These are phyloP conservation scores for Toxostoma redivivum DNA, from an alignment of 2,113 vertebrate species.

Conservation along the genomic window DNA sequence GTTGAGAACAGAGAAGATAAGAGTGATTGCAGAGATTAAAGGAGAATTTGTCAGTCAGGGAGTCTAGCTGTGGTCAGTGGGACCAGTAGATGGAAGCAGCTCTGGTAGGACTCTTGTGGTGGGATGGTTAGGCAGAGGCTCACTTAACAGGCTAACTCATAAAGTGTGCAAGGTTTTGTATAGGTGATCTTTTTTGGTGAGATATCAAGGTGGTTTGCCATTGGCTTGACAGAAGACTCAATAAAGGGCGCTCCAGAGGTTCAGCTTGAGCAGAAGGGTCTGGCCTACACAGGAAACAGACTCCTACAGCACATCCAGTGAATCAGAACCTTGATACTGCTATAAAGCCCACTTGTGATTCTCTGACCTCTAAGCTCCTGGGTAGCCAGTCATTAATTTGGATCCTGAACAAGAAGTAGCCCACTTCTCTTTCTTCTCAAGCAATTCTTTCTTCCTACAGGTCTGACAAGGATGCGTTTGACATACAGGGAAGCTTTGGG, in stretches of 20 bases:
- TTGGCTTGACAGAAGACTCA: rapidly evolving
- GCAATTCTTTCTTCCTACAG: neutral
- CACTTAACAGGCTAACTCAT: neutral
- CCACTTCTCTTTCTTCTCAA: neutral
- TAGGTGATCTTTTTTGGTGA: neutral
- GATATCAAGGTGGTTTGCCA: neutral
- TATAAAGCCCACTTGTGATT: neutral
- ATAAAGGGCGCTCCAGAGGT: rapidly evolving
- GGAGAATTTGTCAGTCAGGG: neutral
- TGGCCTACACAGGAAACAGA: neutral
- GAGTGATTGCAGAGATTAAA: neutral
- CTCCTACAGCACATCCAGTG: neutral
- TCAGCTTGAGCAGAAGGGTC: neutral
- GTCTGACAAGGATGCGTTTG: neutral
- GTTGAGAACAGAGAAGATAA: neutral
- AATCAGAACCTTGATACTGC: neutral
- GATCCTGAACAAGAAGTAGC: neutral
- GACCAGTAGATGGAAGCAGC: neutral
- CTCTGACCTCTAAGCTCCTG: neutral
- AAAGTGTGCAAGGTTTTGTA: too few species aligned
- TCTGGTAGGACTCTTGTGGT: neutral
- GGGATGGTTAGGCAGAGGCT: neutral
- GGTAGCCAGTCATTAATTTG: neutral
- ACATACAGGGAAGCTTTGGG: rapidly evolving
- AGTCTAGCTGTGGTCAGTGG: rapidly evolving